Evolutionary conservation across 1,140 invertebrate genomes (phyloP), one percentile per base, ranked within the genome.

Genomic region (Popillia japonica): DNA sequence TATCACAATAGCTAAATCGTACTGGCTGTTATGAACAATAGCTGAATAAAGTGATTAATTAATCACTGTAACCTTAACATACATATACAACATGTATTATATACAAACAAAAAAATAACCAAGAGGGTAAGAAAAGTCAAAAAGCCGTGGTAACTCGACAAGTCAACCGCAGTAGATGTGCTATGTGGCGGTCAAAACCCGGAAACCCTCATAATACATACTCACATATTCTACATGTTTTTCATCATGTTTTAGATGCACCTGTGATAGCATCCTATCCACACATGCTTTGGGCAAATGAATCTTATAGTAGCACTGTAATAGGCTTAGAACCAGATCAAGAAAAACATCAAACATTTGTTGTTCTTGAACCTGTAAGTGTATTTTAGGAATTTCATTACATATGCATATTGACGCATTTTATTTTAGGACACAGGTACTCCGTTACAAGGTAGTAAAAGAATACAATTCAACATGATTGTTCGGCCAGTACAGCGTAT

Each of bases 321-420:
- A 59, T 75, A 17, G 82, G 81, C 34, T 64, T 83, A 20, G n/a
- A 80, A 34, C 81, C 82, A 9, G 74, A 82, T 77, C 11, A 78
- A 59, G 79, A 81, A 23, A 80, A 79, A 27, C 82, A 85, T 80
- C 73, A 20, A 8, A 79, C 80, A 3, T 82, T 77, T 78, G 59
- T 83, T 7, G 55, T 82, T 22, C 22, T 85, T 59, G 82, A 85
- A 72, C 83, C 83, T 11, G 84, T 85, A 79, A 83, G 81, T 78
- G 17, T 34, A 22, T 72, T 68, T 22, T 23, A 23, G 2, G 11
- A 55, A 20, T 55, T 55, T 55, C 6, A 55, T 27, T 68, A 27
- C 2, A 68, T 7, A 61, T 61, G 8, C 3, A 41, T 10, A 74
- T 22, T 41, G 11, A n/a, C 9, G 8, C 14, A 14, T 42, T 68